Evolutionary conservation across 64 coral and sea anemone species (phyloP), one percentile per base, ranked within the genome.

Genomic region (Hydrozoanthus tunicans): DNA sequence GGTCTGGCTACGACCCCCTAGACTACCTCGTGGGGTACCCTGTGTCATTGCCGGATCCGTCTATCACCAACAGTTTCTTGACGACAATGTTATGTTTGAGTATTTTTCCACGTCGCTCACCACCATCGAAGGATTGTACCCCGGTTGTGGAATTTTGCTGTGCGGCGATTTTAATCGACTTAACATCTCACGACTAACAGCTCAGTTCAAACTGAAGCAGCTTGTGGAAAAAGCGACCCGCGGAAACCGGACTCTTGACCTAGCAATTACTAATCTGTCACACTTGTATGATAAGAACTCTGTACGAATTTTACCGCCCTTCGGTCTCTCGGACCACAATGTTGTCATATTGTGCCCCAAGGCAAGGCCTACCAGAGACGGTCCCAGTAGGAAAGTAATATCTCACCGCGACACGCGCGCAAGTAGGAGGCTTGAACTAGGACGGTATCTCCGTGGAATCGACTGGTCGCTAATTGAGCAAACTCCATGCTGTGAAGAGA

Each of bases 1-100:
- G 86, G 79, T 52, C 17, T 93, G 74, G 83, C 14, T 93, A 6
- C 51, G 83, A 70, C 84, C 77, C 62, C 79, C 51, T 23, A 62
- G 82, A 93, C 82, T 93, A 53, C 91, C 91, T 23, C 82, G 81
- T 14, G 91, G 91, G 56, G 6, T 92, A n/a, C 56, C 91, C 59
- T 86, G 81, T 78, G 14, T 86, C 20, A 77, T 92, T 27, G 91
- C 71, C 53, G 56, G 52, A 15, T 27, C 55, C 51, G 64, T 83
- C 83, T 89, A 93, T 82, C 83, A 93, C 51, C 91, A 82, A 56
- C 64, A 78, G 56, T 81, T 52, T 58, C 11, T 24, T 12, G 70
- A 66, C 73, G 81, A 86, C 67, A 73, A 5, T 55, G 75, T 77
- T 70, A 32, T 93, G 60, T 3, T 93, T 26, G 85, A 93, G 13